A percentile compares a stretch with the other conserved stretches of the same genome.
Conservation (phyloP, 2,113 vertebrate species). For the Lasiurus cinereus region DNA sequence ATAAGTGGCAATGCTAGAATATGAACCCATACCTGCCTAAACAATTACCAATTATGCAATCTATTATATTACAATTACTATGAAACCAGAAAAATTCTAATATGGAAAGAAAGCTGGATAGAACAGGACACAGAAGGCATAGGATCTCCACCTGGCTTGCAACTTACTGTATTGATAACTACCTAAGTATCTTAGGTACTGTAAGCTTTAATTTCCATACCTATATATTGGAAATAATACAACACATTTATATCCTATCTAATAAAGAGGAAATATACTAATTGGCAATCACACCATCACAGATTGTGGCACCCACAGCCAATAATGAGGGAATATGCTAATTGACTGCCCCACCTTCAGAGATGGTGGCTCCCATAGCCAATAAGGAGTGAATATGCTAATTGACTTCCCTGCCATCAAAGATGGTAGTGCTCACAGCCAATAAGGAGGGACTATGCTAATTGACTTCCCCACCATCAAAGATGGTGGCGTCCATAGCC, state of each 20-base stretch:
- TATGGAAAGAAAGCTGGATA: not conserved
- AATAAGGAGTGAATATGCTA: no score
- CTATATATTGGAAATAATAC: not conserved
- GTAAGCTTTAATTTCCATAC: not conserved
- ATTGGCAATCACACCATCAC: no score
- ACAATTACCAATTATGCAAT: not conserved
- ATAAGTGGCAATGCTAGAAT: not conserved
- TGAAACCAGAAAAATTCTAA: not conserved
- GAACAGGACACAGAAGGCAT: not conserved
- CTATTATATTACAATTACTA: not conserved
- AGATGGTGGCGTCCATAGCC: no score
- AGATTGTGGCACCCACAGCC: no score
- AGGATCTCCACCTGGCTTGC: not conserved
- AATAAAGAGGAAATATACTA: no score
- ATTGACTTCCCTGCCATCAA: no score
- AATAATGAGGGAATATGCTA: no score
- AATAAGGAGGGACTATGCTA: no score
- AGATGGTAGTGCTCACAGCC: no score
- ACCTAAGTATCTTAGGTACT: not conserved
- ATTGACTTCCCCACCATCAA: no score
- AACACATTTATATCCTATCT: not conserved
- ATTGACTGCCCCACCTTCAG: no score
- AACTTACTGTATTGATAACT: not conserved
- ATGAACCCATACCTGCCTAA: not conserved
- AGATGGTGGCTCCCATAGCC: no score